Evolutionary conservation across 2,888 invertebrate genomes (phyloP), one percentile per base, ranked within the genome.

Genomic region (Lasioglossum malachurum): DNA sequence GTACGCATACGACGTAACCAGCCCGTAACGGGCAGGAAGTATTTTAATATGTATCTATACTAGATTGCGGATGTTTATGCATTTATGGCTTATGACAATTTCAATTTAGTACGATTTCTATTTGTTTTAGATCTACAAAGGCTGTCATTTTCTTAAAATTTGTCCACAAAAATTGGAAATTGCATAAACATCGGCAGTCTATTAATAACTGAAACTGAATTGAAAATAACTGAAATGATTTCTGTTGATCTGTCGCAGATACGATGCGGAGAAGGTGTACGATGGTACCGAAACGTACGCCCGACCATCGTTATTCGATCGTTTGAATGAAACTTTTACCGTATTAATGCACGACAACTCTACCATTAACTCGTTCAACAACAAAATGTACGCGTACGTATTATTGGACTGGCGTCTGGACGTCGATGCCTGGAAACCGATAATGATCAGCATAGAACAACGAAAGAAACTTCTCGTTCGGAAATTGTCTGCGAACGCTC

Each of bases 401-500:
- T 83, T 95, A 49, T 82, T 95, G 77, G 91, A 92, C 69, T 93
- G 94, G 92, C 89, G 90, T n/a, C 12, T 57, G n/a, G 57, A 57
- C 1, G 76, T 79, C 64, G 94, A 95, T n/a, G 94, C 94, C 75
- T 96, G 96, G 96, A 94, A 94, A 74, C 93, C 95, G 14, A 95
- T 96, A 84, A 96, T 96, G 89, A 92, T 93, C 74, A 90, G 94
- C 8, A 95, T 95, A 67, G 96, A 96, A 83, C 95, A 95, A 84
- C 95, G 95, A 57, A 94, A 94, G 60, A 88, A 87, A 75, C 90
- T 92, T 69, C 80, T 92, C 38, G 87, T 91, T 31, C 86, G 87
- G 14, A 93, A 91, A 80, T 81, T 91, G 75, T 81, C 82, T 1
- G 53, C 78, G 12, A 84, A 82, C 23, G 84, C 88, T 14, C 19